Evolutionary conservation across 2,888 invertebrate species (phyloP).

Genomic region (Venusia cambrica): DNA sequence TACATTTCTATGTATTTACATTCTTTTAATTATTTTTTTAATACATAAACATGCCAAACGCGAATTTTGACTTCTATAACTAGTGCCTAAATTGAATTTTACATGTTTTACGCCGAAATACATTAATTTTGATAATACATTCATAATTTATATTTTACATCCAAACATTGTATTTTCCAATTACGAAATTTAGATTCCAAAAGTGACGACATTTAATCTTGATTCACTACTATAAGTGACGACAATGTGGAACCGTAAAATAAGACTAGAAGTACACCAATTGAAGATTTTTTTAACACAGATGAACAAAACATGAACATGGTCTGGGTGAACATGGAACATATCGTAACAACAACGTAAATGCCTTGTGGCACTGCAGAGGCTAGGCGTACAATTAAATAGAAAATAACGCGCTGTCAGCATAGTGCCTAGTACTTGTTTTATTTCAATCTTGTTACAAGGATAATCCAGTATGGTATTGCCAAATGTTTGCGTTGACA

Average conservation of each 20-base stretch:
- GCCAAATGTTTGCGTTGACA: neutral
- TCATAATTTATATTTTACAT: constrained; percentile 39
- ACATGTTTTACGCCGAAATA: constrained; percentile 69
- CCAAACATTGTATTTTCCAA: constrained; percentile 39
- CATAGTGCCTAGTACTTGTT: constrained; percentile 7
- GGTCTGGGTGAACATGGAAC: too few relatives aligned
- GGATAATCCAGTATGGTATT: constrained; percentile 1
- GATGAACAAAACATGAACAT: constrained; percentile 27
- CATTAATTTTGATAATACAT: constrained; percentile 58
- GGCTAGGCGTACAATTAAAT: constrained; percentile 60
- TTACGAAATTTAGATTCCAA: constrained; percentile 34
- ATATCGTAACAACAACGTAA: constrained; percentile 52
- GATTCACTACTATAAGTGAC: constrained; percentile 36
- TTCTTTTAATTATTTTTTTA: constrained; percentile 46
- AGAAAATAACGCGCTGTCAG: constrained; percentile 68
- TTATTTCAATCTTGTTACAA: constrained; percentile 6
- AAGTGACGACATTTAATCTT: constrained; percentile 20
- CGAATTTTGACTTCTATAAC: constrained; percentile 71
- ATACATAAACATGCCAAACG: constrained; percentile 68
- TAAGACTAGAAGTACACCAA: constrained; percentile 76
- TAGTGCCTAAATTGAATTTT: constrained; percentile 67
- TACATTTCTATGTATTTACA: constrained; percentile 75
- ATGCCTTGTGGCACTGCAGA: constrained; percentile 70
- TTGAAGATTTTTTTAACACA: constrained; percentile 39
- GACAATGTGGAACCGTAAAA: constrained; percentile 43